Base-by-base conservation (phyloP, 2,797 vertebrate genomes). In the Onychomys leucogaster region DNA sequence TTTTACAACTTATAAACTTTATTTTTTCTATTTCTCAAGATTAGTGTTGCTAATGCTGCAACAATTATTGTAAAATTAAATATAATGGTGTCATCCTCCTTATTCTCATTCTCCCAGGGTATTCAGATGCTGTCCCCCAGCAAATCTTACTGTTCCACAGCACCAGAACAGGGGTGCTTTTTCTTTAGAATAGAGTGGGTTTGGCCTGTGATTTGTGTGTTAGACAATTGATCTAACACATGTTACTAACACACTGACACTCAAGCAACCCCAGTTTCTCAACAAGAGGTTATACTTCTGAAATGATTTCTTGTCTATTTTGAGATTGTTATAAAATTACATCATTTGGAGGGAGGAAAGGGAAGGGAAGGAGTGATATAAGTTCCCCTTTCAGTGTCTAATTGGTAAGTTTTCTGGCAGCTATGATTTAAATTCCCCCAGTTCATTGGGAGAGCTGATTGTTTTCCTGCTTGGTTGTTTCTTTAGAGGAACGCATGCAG, bases 401-500 rank as follows among this genome's bases (percentile, higher is more conserved):
- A 75, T n/a, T 91, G 41, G 34, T 43, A 32, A 52, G 23, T 43
- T 91, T 81, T 49, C 32, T 3, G 32, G 23, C 34, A 80, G 29
- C 10, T 75, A 19, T 41, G 65, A 6, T 55, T 55, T 13, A 57
- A 57, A 25, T 89, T 83, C 55, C 11, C 11, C 13, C 32, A 55
- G 82, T 12, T 13, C 67, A 73, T 29, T 41, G 2, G 77, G 6
- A 90, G 9, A 11, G 78, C 49, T 87, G 4, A 81, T 77, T 87
- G 2, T 46, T 95, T 92, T 77, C 55, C 1, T 90, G 32, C 6
- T 73, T 95, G 76, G 13, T 61, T 63, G 14, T 63, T 78, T 88
- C 69, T 91, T 84, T 73, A 52, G 46, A 93, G 90, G 29, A 57
- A 88, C 57, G 57, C 82, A 96, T 94, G 93, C 86, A 87, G 12